Evolutionary conservation across 2,888 invertebrate species (phyloP), one percentile per base, ranked within the genome.

Genomic region (Yponomeuta plumbellus): DNA sequence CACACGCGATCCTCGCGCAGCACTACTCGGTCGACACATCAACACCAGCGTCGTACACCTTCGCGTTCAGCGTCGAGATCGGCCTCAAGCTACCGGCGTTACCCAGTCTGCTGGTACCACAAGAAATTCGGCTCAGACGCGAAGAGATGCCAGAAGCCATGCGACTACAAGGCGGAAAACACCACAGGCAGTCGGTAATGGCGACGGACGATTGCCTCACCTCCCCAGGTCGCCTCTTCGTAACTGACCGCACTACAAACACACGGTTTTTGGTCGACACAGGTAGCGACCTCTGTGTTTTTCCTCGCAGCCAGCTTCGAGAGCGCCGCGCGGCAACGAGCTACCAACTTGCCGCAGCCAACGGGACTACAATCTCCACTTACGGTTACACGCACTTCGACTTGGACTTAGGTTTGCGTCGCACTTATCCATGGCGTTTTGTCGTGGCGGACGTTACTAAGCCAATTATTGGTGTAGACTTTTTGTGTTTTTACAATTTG

Each of bases 261-360:
- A 39, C 34, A 21, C 64, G 40, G 21, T 68, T 64, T 23, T 40
- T 68, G 66, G 57, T 69, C 1, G 70, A 71, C 44, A 69, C 70
- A 0, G 70, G 70, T n/a, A n/a, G n/a, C n/a, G n/a, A n/a, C n/a
- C n/a, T n/a, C n/a, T n/a, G n/a, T n/a, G n/a, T n/a, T n/a, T n/a
- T n/a, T n/a, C n/a, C n/a, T n/a, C n/a, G n/a, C n/a, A n/a, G n/a
- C n/a, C n/a, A n/a, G n/a, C n/a, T n/a, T n/a, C n/a, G n/a, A n/a
- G n/a, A n/a, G n/a, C n/a, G n/a, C n/a, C n/a, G n/a, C n/a, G n/a
- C n/a, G n/a, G n/a, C n/a, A n/a, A n/a, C n/a, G n/a, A n/a, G n/a
- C n/a, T n/a, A n/a, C n/a, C n/a, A n/a, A n/a, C n/a, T n/a, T n/a
- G n/a, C n/a, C n/a, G n/a, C n/a, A n/a, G n/a, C n/a, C n/a, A n/a